Percentiles rank a stretch among this genome's conserved stretches.
Conservation (phyloP, 2,888 invertebrate genomes). For the Clivina fossor region DNA sequence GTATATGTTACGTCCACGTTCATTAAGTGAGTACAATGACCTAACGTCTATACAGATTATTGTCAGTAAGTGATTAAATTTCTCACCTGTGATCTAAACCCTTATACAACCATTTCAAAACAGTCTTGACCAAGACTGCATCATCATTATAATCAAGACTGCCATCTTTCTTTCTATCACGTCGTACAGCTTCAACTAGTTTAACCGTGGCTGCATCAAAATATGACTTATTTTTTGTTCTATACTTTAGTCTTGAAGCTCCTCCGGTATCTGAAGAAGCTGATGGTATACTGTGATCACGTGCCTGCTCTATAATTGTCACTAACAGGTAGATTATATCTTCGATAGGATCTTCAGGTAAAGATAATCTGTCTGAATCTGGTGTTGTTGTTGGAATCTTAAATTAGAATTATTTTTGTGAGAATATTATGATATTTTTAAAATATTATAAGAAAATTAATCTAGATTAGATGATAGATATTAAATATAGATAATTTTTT, state of each 20-base stretch:
- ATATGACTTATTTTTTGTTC: slow-evolving; percentile 46
- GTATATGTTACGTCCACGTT: too few relatives aligned
- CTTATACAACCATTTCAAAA: slow-evolving; percentile 66
- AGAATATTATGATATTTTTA: not conserved
- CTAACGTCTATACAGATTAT: too few relatives aligned
- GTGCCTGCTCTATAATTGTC: slow-evolving; percentile 65
- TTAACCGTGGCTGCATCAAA: slow-evolving; percentile 47
- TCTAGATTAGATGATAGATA: slow-evolving; percentile 19
- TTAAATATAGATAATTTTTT: not conserved
- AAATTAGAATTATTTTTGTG: not conserved
- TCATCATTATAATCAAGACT: slow-evolving; percentile 53
- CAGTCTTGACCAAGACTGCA: slow-evolving; percentile 58
- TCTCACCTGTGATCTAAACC: slow-evolving; percentile 65
- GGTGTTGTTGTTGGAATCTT: not conserved
- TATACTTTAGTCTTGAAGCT: slow-evolving; percentile 9
- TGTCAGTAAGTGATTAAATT: too few relatives aligned
- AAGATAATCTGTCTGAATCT: not conserved
- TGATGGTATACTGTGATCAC: slow-evolving; percentile 43
- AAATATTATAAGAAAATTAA: not conserved
- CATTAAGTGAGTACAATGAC: too few relatives aligned
- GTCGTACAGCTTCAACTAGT: slow-evolving; percentile 62
- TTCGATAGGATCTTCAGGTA: slow-evolving; percentile 57
- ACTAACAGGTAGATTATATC: slow-evolving; percentile 64
- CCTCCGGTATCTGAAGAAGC: slow-evolving; percentile 24
- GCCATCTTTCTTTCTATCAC: slow-evolving; percentile 58